These are phyloP conservation scores for Antheraea pernyi DNA, from an alignment of 1,140 invertebrate species.

Conservation along the genomic window DNA sequence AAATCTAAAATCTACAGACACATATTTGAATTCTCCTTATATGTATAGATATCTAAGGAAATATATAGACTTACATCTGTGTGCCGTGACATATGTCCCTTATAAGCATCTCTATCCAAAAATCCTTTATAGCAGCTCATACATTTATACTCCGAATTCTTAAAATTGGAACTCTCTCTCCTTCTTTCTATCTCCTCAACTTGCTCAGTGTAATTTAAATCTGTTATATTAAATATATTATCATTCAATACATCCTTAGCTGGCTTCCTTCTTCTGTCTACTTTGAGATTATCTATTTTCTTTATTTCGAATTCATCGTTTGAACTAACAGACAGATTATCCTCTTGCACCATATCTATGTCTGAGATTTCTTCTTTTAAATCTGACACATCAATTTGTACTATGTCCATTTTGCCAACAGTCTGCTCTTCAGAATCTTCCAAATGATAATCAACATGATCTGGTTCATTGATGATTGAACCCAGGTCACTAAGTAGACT, in stretches of 20 bases:
- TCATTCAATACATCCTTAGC: slow-evolving; percentile 41
- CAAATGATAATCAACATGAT: slow-evolving; percentile 29
- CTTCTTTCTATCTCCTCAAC: slow-evolving; percentile 52
- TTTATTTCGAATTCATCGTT: slow-evolving; percentile 50
- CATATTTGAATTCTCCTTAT: too few species aligned
- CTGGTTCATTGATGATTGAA: slow-evolving; percentile 24
- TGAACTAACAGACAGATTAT: slow-evolving; percentile 19
- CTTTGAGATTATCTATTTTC: slow-evolving; percentile 4
- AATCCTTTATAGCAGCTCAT: slow-evolving; percentile 62
- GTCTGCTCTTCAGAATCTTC: neutral
- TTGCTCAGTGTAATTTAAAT: slow-evolving; percentile 58
- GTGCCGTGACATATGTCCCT: slow-evolving; percentile 56
- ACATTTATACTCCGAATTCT: slow-evolving; percentile 61
- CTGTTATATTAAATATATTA: slow-evolving; percentile 56
- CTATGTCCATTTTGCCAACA: slow-evolving; percentile 15
- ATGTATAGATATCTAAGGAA: neutral
- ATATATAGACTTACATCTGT: slow-evolving; percentile 48
- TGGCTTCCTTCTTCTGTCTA: too few species aligned
- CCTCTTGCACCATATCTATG: slow-evolving; percentile 18
- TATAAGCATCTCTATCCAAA: slow-evolving; percentile 60
- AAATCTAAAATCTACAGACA: too few species aligned
- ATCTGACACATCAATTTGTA: slow-evolving; percentile 27
- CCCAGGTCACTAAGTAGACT: slow-evolving; percentile 30
- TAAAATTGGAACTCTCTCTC: slow-evolving; percentile 54
- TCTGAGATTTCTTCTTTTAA: slow-evolving; percentile 8